Evolutionary conservation across 2,888 invertebrate genomes (phyloP).

Genomic region (Hypsopygia costalis): DNA sequence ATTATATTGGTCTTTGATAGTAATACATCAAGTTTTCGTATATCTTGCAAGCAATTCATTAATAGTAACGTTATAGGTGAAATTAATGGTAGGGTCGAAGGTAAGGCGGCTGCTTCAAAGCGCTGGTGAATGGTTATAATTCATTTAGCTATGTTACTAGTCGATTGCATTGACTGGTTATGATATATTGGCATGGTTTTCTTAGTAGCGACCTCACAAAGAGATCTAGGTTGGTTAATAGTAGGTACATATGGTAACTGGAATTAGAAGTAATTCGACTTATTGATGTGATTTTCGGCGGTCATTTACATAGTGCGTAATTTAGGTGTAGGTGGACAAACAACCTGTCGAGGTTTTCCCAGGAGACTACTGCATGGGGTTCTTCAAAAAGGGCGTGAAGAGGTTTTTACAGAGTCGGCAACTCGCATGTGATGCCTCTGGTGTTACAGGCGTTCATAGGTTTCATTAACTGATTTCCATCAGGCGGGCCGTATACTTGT

Average conservation of each 20-base stretch:
- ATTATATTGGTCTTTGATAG: constrained; percentile 15
- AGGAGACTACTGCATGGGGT: too few species aligned
- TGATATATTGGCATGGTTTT: constrained; percentile 32
- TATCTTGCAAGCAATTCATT: constrained; percentile 53
- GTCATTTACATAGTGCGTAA: too few species aligned
- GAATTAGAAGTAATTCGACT: neutral
- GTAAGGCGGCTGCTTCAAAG: constrained; percentile 70
- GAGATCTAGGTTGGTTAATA: constrained; percentile 9
- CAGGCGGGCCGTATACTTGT: too few species aligned
- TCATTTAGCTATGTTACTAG: constrained; percentile 23
- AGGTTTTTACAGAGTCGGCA: too few species aligned
- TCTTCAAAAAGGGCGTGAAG: too few species aligned
- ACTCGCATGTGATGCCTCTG: too few species aligned
- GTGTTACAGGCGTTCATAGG: too few species aligned
- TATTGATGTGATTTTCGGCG: too few species aligned
- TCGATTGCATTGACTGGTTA: constrained; percentile 19
- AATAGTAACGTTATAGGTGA: constrained; percentile 35
- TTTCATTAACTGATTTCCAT: too few species aligned
- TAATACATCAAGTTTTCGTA: constrained; percentile 35
- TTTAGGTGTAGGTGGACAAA: too few species aligned
- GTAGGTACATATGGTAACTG: neutral
- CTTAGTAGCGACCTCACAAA: constrained; percentile 41
- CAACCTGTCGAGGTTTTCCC: too few species aligned
- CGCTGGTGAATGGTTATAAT: constrained; percentile 27
- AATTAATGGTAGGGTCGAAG: constrained; percentile 70